These are phyloP conservation scores for Meteorus cinctellus DNA, from an alignment of 2,888 invertebrate species.

Conservation along the genomic window DNA sequence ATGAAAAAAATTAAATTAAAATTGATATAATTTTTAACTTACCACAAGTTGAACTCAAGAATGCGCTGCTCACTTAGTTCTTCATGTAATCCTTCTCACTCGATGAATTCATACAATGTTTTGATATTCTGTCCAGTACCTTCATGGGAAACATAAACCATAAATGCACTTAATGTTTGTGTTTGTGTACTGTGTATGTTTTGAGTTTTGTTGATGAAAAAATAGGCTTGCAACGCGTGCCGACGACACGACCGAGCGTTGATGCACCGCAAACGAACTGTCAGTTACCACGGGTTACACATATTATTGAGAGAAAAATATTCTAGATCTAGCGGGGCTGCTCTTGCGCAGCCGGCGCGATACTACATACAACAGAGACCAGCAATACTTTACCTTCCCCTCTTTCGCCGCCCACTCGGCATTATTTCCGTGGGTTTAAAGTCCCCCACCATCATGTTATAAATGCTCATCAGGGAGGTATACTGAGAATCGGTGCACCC, in stretches of 20 bases:
- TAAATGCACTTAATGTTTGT: not conserved
- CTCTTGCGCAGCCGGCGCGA: constrained; percentile 66
- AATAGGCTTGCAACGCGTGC: constrained; percentile 16
- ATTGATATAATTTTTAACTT: not conserved
- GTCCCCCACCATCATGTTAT: constrained; percentile 3
- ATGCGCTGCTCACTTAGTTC: not conserved
- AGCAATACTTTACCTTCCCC: constrained; percentile 54
- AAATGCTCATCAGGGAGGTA: constrained; percentile 15
- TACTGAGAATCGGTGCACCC: not conserved
- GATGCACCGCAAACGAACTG: constrained; percentile 46
- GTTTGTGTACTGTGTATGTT: not conserved
- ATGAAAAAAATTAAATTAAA: too few relatives aligned
- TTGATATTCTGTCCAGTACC: not conserved
- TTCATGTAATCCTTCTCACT: constrained; percentile 32
- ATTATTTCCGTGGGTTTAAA: constrained; percentile 53
- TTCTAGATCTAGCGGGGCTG: constrained; percentile 54
- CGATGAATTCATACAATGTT: not conserved
- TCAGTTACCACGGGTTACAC: constrained; percentile 47
- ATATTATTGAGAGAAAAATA: constrained; percentile 40
- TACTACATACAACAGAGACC: constrained; percentile 51
- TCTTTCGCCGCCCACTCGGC: constrained; percentile 56
- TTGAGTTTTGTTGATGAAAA: not conserved
- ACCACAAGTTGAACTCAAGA: not conserved
- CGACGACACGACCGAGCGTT: constrained; percentile 24
- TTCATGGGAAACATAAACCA: not conserved